A percentile compares a stretch with the other conserved stretches of the same genome.
These are phyloP conservation scores for Lasioglossum marginatum DNA, from an alignment of 2,888 invertebrate genomes.

Conservation along the genomic window DNA sequence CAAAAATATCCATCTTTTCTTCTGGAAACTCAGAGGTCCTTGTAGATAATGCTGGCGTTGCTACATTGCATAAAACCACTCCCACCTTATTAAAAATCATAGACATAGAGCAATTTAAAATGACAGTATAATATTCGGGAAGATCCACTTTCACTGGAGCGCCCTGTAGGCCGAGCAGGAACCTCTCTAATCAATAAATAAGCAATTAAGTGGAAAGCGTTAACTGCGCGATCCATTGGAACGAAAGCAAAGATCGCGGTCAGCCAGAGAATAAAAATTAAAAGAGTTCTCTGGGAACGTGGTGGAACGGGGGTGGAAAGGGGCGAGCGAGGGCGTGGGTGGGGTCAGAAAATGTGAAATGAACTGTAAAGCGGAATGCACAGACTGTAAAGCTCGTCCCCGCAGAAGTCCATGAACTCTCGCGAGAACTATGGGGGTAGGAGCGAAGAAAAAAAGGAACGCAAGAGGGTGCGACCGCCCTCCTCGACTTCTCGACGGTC, in stretches of 20 bases:
- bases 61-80: too few species aligned
- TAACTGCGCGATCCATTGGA: background rate
- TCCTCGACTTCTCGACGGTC: constrained; percentile 65
- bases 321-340: constrained; percentile 15
- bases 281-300: background rate
- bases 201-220: constrained; percentile 10
- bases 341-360: constrained; percentile 73
- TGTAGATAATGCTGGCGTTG: too few species aligned
- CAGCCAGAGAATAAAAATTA: constrained; percentile 33
- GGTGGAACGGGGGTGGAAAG: constrained; percentile 7
- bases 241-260: background rate
- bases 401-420: constrained; percentile 53
- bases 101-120: too few species aligned
- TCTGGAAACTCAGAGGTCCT: too few species aligned
- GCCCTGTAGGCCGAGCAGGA: background rate
- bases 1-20: too few species aligned
- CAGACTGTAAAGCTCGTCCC: constrained; percentile 76
- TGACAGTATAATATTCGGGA: too few species aligned
- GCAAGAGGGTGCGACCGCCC: constrained; percentile 15
- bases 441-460: constrained; percentile 18
- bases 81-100: too few species aligned
- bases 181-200: background rate
- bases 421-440: constrained; percentile 8
- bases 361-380: constrained; percentile 80
- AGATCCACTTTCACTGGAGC: background rate